Evolutionary conservation across 2,113 vertebrate species (phyloP), one percentile per base, ranked within the genome.

Genomic region (Saccopteryx bilineata): DNA sequence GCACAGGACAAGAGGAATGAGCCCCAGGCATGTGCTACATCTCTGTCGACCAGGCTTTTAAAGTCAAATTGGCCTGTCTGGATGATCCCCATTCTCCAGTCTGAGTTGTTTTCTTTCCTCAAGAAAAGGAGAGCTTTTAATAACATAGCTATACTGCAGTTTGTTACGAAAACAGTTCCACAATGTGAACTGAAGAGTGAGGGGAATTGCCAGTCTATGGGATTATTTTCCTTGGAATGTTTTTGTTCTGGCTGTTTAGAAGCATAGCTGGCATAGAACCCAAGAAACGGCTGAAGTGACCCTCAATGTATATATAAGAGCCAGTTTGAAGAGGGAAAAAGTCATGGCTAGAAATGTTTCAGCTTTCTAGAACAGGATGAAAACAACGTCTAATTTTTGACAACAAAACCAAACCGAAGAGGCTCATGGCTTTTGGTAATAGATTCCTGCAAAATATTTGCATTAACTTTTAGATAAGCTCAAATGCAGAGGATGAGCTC

Each of bases 381-480:
- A 85, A 91, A 15, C 12, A 92, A 23, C 13, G 3, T 75, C 61
- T 90, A 65, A 93, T 90, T 94, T 94, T 91, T 91, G 72, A 80
- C 46, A 87, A 50, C 48, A 58, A 88, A 81, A 68, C n/a, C 33
- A 81, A 92, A 82, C 54, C 71, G 7, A 4, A 52, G 76, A 80
- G 71, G 21, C 46, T 85, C 63, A 18, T 24, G 33, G 46, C 65
- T 72, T 85, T 93, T 69, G 21, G 33, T 90, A 33, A 66, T 19
- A 52, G 33, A 17, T 80, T 87, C 71, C 80, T 60, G 19, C 39
- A 65, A 92, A 80, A 88, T 94, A 48, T 21, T 89, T 85, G 50
- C 72, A 68, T 68, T 94, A 88, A 85, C 65, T n/a, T 96, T 93
- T 89, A 84, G 52, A 33, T 39, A 58, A 78, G 46, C 50, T 94